Evolutionary conservation across 2,113 vertebrate genomes (phyloP).

Genomic region (Leptodactylus fuscus): DNA sequence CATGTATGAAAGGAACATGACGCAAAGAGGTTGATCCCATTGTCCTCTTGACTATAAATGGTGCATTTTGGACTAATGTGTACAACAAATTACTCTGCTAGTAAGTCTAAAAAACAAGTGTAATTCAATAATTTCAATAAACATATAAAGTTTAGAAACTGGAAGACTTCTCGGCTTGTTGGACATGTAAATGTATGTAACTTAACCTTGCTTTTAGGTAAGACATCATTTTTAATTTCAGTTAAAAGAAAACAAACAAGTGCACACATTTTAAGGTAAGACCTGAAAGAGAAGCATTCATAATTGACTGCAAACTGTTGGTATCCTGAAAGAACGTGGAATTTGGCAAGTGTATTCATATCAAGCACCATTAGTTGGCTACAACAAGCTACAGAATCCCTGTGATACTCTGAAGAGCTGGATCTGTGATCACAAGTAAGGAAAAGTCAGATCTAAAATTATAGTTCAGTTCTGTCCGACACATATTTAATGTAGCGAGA

Average conservation of each 20-base stretch:
- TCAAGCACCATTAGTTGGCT: slow-evolving; percentile 10
- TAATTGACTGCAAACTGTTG: slow-evolving; percentile 20
- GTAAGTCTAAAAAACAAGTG: not conserved
- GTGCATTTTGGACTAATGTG: not conserved
- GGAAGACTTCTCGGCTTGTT: not conserved
- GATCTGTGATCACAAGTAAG: no score
- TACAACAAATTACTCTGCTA: not conserved
- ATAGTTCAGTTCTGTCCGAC: no score
- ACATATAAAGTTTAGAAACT: not conserved
- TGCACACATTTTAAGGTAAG: slow-evolving; percentile 37
- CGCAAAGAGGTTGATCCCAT: no score
- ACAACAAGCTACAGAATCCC: slow-evolving; percentile 10
- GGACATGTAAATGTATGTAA: not conserved
- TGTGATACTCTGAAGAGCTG: not conserved
- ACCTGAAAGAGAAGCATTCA: slow-evolving; percentile 52
- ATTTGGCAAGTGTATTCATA: slow-evolving; percentile 31
- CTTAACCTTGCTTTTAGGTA: not conserved
- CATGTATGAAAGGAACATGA: no score
- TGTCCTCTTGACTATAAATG: no score
- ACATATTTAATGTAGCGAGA: no score
- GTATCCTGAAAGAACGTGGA: slow-evolving; percentile 37
- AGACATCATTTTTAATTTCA: not conserved
- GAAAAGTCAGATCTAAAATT: not conserved
- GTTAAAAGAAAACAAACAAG: slow-evolving; percentile 30
- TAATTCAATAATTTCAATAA: not conserved